Conservation (phyloP, 2,113 vertebrate species). For the Sialia sialis region DNA sequence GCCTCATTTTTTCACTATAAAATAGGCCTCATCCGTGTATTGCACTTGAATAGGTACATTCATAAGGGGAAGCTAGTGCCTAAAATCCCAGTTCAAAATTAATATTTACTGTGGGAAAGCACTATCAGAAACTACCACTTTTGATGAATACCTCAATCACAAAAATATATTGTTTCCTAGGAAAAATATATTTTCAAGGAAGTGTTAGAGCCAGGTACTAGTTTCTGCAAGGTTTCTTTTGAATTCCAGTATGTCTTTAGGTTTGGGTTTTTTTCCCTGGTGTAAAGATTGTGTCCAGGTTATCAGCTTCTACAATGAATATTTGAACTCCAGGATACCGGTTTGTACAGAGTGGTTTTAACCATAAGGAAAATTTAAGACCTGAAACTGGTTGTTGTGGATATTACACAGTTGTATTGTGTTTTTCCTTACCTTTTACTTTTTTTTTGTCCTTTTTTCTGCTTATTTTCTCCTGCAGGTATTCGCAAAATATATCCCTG, state of each 20-base stretch:
- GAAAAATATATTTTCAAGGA: background rate
- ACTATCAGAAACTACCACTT: background rate
- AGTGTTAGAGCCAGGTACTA: background rate
- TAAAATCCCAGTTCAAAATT: background rate
- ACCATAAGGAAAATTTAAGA: background rate
- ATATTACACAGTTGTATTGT: background rate
- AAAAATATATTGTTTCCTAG: background rate
- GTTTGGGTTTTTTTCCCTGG: accelerated
- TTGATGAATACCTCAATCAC: background rate
- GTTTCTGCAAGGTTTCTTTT: background rate
- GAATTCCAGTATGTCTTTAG: background rate
- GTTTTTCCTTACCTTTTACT: background rate
- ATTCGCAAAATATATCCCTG: background rate
- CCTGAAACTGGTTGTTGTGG: background rate
- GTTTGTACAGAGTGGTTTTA: background rate
- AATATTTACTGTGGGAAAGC: background rate
- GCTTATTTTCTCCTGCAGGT: background rate
- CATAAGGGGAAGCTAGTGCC: background rate
- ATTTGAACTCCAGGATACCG: background rate
- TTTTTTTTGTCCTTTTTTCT: background rate
- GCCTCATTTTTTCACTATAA: background rate
- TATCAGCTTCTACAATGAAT: background rate
- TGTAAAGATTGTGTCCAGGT: background rate
- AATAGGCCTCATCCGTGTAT: background rate
- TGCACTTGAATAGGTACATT: background rate